Percentiles rank a stretch among this genome's conserved stretches.
These are phyloP conservation scores for Popillia japonica DNA, from an alignment of 1,140 invertebrate species.

Conservation along the genomic window DNA sequence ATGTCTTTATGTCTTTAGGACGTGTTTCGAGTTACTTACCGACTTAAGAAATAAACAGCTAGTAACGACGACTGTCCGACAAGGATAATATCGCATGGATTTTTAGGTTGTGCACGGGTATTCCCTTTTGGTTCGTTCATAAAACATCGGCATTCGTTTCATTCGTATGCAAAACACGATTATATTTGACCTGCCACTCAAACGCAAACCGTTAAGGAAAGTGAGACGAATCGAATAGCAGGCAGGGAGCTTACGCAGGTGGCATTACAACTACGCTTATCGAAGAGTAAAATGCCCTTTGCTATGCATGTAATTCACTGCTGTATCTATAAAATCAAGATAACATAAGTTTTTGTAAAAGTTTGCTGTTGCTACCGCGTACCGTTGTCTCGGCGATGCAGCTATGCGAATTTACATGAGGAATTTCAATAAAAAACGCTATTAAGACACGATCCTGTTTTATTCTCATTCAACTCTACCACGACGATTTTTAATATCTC, in stretches of 20 bases:
- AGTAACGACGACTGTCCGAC: slow-evolving; percentile 4
- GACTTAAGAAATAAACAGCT: slow-evolving; percentile 27
- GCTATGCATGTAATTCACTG: too few relatives aligned
- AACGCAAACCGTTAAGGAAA: slow-evolving; percentile 20
- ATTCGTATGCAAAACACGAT: slow-evolving; percentile 25
- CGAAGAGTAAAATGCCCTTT: too few relatives aligned
- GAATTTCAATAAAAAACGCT: too few relatives aligned
- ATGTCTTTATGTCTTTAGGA: slow-evolving; percentile 39
- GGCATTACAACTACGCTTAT: neutral
- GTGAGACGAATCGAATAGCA: neutral
- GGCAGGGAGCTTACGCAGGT: neutral
- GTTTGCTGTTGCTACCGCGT: too few relatives aligned
- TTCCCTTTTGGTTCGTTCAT: slow-evolving; percentile 20
- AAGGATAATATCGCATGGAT: slow-evolving; percentile 31
- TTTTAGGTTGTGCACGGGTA: neutral
- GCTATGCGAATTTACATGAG: too few relatives aligned
- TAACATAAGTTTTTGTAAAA: too few relatives aligned
- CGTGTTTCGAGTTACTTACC: slow-evolving; percentile 37
- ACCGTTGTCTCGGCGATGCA: too few relatives aligned
- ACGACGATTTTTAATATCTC: too few relatives aligned
- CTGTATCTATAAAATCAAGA: too few relatives aligned
- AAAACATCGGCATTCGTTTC: slow-evolving; percentile 29
- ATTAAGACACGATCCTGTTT: too few relatives aligned
- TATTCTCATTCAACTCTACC: too few relatives aligned
- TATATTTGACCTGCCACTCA: slow-evolving; percentile 22